A percentile compares a stretch with the other conserved stretches of the same genome.
Evolutionary conservation across 92 coral and sea anemone species (phyloP).

Genomic region (Anthopleura xanthogrammica): DNA sequence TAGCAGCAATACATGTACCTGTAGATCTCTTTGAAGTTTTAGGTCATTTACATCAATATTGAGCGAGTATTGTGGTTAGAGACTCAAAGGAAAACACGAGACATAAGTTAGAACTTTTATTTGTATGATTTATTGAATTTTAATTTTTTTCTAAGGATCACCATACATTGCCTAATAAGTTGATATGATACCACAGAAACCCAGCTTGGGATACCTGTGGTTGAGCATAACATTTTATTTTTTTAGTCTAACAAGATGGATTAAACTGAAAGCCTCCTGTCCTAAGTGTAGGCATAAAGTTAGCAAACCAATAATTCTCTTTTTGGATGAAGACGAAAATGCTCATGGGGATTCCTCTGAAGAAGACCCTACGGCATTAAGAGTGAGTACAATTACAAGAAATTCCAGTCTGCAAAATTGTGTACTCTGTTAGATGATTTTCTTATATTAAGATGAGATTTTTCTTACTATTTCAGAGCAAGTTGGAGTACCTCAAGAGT

Average conservation of each 20-base stretch:
- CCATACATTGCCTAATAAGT: no score
- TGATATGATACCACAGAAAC: no score
- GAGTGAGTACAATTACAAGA: slow-evolving; percentile 1
- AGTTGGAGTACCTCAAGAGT: slow-evolving; percentile 43
- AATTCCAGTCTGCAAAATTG: no score
- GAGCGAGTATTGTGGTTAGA: no score
- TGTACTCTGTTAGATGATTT: not conserved
- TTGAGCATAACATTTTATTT: not conserved
- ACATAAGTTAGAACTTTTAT: no score
- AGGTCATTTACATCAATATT: no score
- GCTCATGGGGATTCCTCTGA: not conserved
- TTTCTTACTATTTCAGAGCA: slow-evolving; percentile 27
- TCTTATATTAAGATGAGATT: not conserved
- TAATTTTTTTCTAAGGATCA: no score
- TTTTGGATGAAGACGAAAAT: slow-evolving; percentile 40
- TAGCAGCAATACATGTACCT: no score
- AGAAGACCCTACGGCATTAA: slow-evolving; percentile 15
- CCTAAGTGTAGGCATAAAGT: slow-evolving; percentile 76
- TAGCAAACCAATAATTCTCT: slow-evolving; percentile 41
- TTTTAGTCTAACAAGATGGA: slow-evolving; percentile 60
- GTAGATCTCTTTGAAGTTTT: no score
- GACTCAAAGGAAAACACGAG: no score
- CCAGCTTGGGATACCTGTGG: no score
- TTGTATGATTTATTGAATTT: no score
- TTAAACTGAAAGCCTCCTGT: slow-evolving; percentile 56